Evolutionary conservation across 30 jellyfish, hydroid and myxozoan genomes (phyloP), one percentile per base, ranked within the genome.

Genomic region (Cassiopea andromeda): DNA sequence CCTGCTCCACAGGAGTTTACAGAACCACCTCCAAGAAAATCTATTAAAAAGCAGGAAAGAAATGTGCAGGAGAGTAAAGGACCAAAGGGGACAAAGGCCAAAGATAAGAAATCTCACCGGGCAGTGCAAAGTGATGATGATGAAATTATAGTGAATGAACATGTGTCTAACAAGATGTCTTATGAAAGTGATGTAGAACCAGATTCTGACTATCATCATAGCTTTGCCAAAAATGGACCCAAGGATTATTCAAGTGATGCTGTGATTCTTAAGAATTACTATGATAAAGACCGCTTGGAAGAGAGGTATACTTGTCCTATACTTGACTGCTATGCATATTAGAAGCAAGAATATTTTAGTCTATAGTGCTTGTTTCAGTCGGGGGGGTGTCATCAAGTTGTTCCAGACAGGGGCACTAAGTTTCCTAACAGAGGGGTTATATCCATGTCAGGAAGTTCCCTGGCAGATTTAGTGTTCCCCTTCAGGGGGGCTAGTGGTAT

Each of bases 141-240:
- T 47, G 77, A 87, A 0, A 83, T 87, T 18, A 77, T 87, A 7
- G 44, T 44, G 13, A 87, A 87, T 46, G 47, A 46, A 16, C 67
- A 87, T 79, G 86, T 78, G 10, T 83, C 64, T 74, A 85, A 46
- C 49, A 17, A 58, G n/a, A 73, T 17, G 1, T 69, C 94, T 1
- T 89, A 61, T 7, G 90, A 78, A 46, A 87, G 85, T 1, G 87
- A 69, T 50, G 67, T 15, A 17, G 94, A 87, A 67, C 44, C 79
- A 6, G 54, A 38, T 75, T 48, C 94, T n/a, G 49, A 83, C 85
- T 59, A 50, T 6, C 57, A 68, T 47, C 94, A 61, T 48, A 44
- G 82, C 59, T 38, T 38, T 8, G 86, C 50, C 78, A 77, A 70
- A 54, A 7, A 87, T 68, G 58, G 60, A 18, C 57, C 16, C 2